Evolutionary conservation across 2,888 invertebrate species (phyloP).

Genomic region (Periphyllus acericola): DNA sequence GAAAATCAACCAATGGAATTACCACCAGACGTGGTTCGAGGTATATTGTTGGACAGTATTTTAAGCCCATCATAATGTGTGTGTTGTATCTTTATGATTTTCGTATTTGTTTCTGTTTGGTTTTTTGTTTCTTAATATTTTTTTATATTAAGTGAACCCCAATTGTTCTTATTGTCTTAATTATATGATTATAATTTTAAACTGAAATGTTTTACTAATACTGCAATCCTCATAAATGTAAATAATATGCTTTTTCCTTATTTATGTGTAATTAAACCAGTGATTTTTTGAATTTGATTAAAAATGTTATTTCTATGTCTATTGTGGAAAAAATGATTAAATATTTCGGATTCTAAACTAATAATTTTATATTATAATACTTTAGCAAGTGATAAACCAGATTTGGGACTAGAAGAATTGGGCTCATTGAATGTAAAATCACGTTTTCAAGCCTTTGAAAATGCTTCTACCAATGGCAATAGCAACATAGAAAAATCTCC

Average conservation of each 20-base stretch:
- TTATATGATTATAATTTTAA: background rate
- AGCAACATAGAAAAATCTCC: constrained; percentile 69
- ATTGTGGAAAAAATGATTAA: background rate
- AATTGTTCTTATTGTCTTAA: background rate
- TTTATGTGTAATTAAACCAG: background rate
- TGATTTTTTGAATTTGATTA: background rate
- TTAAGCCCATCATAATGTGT: constrained; percentile 38
- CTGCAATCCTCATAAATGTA: background rate
- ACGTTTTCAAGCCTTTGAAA: constrained; percentile 86
- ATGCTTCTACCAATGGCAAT: constrained; percentile 68
- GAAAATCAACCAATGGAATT: constrained; percentile 91
- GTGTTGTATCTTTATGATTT: constrained; percentile 40
- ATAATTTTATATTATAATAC: constrained; percentile 35
- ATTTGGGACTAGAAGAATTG: constrained; percentile 84
- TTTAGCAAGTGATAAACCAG: constrained; percentile 85
- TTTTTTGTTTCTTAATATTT: constrained; percentile 38
- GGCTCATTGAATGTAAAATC: constrained; percentile 85
- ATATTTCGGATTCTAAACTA: background rate
- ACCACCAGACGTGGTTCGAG: constrained; percentile 92
- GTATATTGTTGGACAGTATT: constrained; percentile 69
- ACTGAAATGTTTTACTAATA: constrained; percentile 27
- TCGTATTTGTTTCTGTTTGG: constrained; percentile 47
- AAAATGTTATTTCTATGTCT: background rate
- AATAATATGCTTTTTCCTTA: constrained; percentile 25
- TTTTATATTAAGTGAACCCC: constrained; percentile 14